Conservation (phyloP, 2,888 invertebrate genomes). For the Cecidostiba fungosa region DNA sequence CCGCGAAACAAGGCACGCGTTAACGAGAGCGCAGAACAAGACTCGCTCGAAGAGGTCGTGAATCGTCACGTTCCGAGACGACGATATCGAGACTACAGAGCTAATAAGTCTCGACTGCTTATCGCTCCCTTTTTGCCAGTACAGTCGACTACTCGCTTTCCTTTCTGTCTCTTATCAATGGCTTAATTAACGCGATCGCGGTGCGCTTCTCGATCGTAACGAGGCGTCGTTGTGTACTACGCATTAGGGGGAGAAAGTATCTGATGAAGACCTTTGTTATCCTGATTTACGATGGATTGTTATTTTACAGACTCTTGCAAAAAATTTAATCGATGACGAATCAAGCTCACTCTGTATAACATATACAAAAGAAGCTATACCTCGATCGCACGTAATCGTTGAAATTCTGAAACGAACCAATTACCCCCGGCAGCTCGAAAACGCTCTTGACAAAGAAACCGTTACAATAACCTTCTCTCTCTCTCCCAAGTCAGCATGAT, state of each 20-base stretch:
- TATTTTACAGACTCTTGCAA: neutral
- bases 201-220: neutral
- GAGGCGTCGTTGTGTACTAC: constrained; percentile 7
- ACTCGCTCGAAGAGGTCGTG: neutral
- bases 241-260: neutral
- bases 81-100: neutral
- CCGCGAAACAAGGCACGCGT: constrained; percentile 26
- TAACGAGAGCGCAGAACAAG: constrained; percentile 32
- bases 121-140: neutral
- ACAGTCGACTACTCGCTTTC: neutral
- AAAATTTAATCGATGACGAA: neutral
- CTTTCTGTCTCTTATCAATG: constrained; percentile 43
- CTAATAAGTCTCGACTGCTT: neutral
- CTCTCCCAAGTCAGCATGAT: constrained; percentile 11
- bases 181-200: constrained; percentile 46
- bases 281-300: neutral
- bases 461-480: constrained; percentile 24
- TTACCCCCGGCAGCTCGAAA: constrained; percentile 40
- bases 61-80: constrained; percentile 50
- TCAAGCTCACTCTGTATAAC: constrained; percentile 1
- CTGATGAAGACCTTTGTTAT: constrained; percentile 31
- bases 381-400: constrained; percentile 6
- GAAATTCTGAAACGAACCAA: constrained; percentile 56
- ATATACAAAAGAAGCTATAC: neutral
- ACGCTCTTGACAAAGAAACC: constrained; percentile 30